Percentiles rank a stretch among this genome's conserved stretches.
Evolutionary conservation across 2,797 vertebrate genomes (phyloP).

Genomic region (Harpagifer antarcticus): DNA sequence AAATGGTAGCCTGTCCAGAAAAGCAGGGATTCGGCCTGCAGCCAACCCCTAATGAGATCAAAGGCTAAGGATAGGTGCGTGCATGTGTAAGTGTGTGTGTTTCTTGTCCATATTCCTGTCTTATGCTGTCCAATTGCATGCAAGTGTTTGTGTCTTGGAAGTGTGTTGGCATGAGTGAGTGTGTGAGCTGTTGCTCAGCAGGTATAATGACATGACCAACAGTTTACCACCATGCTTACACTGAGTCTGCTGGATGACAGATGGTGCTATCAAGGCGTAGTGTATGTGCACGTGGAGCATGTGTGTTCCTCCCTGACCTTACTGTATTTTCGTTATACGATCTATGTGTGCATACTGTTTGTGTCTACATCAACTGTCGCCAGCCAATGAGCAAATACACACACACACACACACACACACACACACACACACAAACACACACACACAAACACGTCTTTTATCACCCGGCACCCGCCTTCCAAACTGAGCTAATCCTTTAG

Average conservation of each 20-base stretch:
- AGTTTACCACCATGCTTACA: conserved; percentile 59
- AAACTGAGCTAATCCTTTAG: conserved; percentile 69
- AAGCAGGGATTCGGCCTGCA: conserved; percentile 62
- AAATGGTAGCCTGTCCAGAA: conserved; percentile 59
- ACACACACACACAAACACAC: not conserved
- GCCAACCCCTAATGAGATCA: conserved; percentile 76
- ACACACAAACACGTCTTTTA: conserved; percentile 14
- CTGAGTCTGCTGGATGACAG: conserved; percentile 57
- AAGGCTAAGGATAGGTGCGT: conserved; percentile 64
- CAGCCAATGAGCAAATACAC: not conserved
- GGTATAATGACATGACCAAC: conserved; percentile 60
- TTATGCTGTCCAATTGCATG: conserved; percentile 15
- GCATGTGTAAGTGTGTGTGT: not conserved
- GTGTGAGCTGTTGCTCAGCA: conserved; percentile 53
- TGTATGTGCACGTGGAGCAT: not conserved
- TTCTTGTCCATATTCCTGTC: conserved; percentile 20
- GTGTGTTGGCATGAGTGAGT: not conserved
- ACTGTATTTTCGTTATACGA: conserved; percentile 28
- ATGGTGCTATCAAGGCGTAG: conserved; percentile 50
- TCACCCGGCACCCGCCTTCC: conserved; percentile 45
- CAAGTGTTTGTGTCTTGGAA: conserved; percentile 14
- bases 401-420: not conserved
- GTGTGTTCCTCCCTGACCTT: conserved; percentile 25
- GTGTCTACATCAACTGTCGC: conserved; percentile 37
- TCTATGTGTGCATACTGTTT: conserved; percentile 9